Evolutionary conservation across 2,888 invertebrate genomes (phyloP).

Genomic region (Eudemis profundana): DNA sequence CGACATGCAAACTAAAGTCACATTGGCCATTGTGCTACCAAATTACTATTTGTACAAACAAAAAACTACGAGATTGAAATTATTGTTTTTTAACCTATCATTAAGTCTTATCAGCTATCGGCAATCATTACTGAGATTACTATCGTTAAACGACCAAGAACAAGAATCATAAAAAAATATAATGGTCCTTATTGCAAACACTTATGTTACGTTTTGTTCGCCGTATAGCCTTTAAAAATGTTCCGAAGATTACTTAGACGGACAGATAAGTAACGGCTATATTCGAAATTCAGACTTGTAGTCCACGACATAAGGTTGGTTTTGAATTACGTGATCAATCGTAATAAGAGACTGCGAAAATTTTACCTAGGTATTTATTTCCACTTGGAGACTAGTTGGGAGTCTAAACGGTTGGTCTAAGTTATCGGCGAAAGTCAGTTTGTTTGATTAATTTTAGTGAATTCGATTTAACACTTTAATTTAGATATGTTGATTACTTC

Average conservation of each 20-base stretch:
- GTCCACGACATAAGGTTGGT: background rate
- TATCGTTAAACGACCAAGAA: slow-evolving; percentile 43
- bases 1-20: background rate
- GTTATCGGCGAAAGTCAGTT: background rate
- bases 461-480: too few relatives aligned
- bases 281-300: background rate
- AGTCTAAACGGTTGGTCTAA: slow-evolving; percentile 13
- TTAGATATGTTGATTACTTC: too few relatives aligned
- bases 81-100: slow-evolving; percentile 34
- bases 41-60: slow-evolving; percentile 7
- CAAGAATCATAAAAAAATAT: slow-evolving; percentile 4
- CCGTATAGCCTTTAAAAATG: slow-evolving; percentile 24
- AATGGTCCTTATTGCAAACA: slow-evolving; percentile 19
- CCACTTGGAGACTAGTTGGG: slow-evolving; percentile 26
- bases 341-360: slow-evolving; percentile 15
- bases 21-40: slow-evolving; percentile 7
- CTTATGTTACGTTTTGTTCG: slow-evolving; percentile 6
- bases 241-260: slow-evolving; percentile 25
- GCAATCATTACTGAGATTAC: slow-evolving; percentile 48
- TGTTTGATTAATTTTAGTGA: too few relatives aligned
- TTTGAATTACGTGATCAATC: slow-evolving; percentile 1
- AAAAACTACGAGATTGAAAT: slow-evolving; percentile 35
- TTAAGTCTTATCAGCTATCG: slow-evolving; percentile 44
- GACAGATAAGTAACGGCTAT: slow-evolving; percentile 3
- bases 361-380: slow-evolving; percentile 25